Conservation (phyloP, 2,888 invertebrate genomes). For the Phengaris arion region DNA sequence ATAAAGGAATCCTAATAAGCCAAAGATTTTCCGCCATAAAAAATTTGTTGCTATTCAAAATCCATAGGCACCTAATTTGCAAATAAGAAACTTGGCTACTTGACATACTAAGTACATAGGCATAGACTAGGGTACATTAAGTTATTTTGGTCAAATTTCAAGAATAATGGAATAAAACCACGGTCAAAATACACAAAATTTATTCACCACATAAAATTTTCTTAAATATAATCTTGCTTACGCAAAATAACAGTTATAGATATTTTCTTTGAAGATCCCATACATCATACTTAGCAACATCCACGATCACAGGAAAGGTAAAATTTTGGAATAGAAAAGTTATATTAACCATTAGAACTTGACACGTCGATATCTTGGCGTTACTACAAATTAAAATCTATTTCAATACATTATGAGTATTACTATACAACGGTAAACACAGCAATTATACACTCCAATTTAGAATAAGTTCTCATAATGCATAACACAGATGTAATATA, state of each 20-base stretch:
- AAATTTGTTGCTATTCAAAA: neutral
- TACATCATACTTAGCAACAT: constrained; percentile 68
- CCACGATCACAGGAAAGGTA: constrained; percentile 77
- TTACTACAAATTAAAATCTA: constrained; percentile 64
- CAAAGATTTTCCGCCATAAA: neutral
- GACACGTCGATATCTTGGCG: constrained; percentile 61
- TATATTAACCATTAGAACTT: constrained; percentile 57
- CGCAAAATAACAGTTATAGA: constrained; percentile 75
- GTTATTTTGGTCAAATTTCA: too few species aligned
- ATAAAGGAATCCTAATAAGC: too few species aligned
- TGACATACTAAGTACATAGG: neutral
- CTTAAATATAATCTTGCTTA: constrained; percentile 67
- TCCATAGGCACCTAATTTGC: neutral
- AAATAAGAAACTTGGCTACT: neutral
- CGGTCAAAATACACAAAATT: constrained; percentile 71
- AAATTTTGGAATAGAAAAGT: constrained; percentile 76
- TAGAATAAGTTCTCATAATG: constrained; percentile 9
- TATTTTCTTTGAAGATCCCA: constrained; percentile 67
- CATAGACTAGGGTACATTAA: too few species aligned
- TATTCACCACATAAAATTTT: constrained; percentile 78
- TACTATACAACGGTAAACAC: constrained; percentile 44
- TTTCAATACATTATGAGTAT: constrained; percentile 59
- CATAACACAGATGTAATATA: neutral
- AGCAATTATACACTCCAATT: constrained; percentile 33
- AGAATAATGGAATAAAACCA: constrained; percentile 42